Evolutionary conservation across 2,113 vertebrate genomes (phyloP), one percentile per base, ranked within the genome.

Genomic region (Festucalex cinctus): DNA sequence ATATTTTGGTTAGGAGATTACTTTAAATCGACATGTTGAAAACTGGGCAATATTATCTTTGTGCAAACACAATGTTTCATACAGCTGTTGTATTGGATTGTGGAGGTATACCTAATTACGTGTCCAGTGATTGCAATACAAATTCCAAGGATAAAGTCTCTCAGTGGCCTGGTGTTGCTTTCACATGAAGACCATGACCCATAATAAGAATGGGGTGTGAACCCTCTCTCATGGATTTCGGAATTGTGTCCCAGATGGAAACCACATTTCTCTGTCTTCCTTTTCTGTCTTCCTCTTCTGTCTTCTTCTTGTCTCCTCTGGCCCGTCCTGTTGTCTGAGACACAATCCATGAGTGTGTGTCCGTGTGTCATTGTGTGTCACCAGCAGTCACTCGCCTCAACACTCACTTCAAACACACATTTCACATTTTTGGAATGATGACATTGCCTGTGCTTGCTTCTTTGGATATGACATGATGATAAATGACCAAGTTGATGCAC

Each of bases 401-500:
- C 81, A 87, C 74, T 71, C 83, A 87, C 85, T 71, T 83, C 80
- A 85, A 78, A 85, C 85, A 90, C 77, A 86, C 77, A 88, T 87
- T 71, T 81, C 77, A 86, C 87, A 88, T 85, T 79, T 84, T 78
- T 32, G 84, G 86, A 89, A 88, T 90, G 89, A 87, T 69, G 53
- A 71, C 87, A 83, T 90, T 87, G 89, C 88, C 63, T 86, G 88
- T 86, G 89, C 89, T 88, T 90, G 88, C 89, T 84, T 84, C 65
- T 85, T 80, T 81, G 81, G 12, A 53, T 36, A 37, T 53, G 64
- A 70, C 16, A 71, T 73, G 39, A 53, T 65, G 51, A 76, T 74
- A 26, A 79, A 70, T 64, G 58, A 76, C 66, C 19, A 81, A 66
- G 74, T 59, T 41, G 62, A 9, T 78, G 61, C 63, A 43, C 60